Evolutionary conservation across 2,888 invertebrate species (phyloP).

Genomic region (Eupithecia dodoneata): DNA sequence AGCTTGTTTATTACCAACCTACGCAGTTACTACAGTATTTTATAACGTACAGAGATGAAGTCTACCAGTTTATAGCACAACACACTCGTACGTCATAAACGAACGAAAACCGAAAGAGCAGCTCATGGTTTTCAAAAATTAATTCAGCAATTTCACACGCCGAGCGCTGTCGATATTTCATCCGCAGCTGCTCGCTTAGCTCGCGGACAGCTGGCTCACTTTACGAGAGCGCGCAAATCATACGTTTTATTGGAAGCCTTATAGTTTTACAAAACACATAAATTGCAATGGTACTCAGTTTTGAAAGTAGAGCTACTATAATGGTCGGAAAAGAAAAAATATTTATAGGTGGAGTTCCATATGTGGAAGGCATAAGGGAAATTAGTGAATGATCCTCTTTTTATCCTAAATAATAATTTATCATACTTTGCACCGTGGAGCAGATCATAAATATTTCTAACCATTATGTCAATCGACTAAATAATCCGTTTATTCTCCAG

Average conservation of each 20-base stretch:
- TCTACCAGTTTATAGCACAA: slow-evolving; percentile 3
- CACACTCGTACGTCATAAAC: slow-evolving; percentile 17
- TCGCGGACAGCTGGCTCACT: slow-evolving; percentile 26
- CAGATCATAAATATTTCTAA: background rate
- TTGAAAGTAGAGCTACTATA: background rate
- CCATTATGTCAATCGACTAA: background rate
- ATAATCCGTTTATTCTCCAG: background rate
- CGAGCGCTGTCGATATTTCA: slow-evolving; percentile 38
- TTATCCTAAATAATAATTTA: background rate
- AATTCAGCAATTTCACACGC: slow-evolving; percentile 47
- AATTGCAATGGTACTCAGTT: background rate
- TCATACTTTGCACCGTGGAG: background rate
- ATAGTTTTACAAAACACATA: slow-evolving; percentile 3
- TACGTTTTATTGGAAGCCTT: background rate
- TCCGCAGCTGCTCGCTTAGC: slow-evolving; percentile 20
- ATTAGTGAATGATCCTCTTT: background rate
- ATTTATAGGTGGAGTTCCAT: background rate
- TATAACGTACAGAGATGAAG: background rate
- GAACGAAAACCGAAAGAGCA: slow-evolving; percentile 26
- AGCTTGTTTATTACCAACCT: background rate
- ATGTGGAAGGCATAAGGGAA: background rate
- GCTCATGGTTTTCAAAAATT: slow-evolving; percentile 35
- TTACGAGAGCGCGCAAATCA: slow-evolving; percentile 5
- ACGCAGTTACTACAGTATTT: background rate
- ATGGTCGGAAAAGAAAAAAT: background rate